Evolutionary conservation across 2,797 vertebrate species (phyloP), one percentile per base, ranked within the genome.

Genomic region (Ibycter americanus): DNA sequence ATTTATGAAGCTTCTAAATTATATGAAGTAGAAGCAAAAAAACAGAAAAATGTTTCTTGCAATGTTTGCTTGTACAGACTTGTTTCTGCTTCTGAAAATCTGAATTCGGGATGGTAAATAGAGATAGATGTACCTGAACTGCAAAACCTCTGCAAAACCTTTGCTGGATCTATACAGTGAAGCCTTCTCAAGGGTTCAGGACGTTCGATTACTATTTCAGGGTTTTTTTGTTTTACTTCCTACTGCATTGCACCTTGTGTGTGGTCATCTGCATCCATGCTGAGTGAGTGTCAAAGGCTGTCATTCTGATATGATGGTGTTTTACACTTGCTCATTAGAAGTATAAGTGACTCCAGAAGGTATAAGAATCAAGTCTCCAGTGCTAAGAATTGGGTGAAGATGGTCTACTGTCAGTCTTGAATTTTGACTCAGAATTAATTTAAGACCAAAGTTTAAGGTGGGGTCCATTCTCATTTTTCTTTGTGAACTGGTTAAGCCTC

Each of bases 251-350:
- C 23, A 67, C 89, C 76, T 91, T 76, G 55, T 90, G 72, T 91
- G 80, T 93, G 84, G 87, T 93, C 89, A 94, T 73, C 67, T 81
- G 79, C 36, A 87, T 62, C 54, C 82, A 62, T 46, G 72, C 87
- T 89, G 84, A 93, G 71, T 55, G 56, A 83, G 54, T 90, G 93
- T 93, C 92, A 94, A 95, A 95, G 77, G 82, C 93, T 93, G 82
- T 83, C 84, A 86, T 88, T 89, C 32, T 91, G 76, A 89, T 89
- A 87, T 42, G 78, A 55, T 72, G 72, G 68, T 83, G 52, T 94
- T 91, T 91, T 96, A 74, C 72, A 68, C 2, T n/a, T 65, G 42
- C 38, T 88, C 49, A 31, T 91, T 87, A 92, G 79, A 87, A 54
- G 34, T 85, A 21, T 91, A 95, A 96, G 58, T 93, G 68, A 74